These are phyloP conservation scores for Nesidiocoris tenuis DNA, from an alignment of 2,888 invertebrate genomes.

Conservation along the genomic window DNA sequence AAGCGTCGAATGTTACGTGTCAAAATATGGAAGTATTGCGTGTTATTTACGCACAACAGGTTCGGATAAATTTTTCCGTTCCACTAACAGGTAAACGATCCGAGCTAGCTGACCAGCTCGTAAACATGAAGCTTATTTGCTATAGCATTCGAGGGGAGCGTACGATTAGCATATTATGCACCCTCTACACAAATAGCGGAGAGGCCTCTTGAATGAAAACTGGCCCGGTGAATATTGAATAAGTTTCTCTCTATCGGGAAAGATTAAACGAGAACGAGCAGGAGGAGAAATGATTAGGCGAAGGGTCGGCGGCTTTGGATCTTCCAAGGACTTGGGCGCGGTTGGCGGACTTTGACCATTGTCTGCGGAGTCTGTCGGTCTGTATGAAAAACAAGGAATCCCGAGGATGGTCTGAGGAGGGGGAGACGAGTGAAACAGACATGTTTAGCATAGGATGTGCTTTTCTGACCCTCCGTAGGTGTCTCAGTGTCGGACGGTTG, in stretches of 20 bases:
- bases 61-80: too few relatives aligned
- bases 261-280: conserved; percentile 21
- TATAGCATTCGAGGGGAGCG: background rate
- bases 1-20: too few relatives aligned
- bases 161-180: background rate
- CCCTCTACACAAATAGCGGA: background rate
- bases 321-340: background rate
- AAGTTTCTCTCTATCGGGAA: conserved; percentile 4
- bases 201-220: conserved; percentile 15
- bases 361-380: background rate
- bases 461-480: conserved; percentile 10
- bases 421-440: conserved; percentile 22
- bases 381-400: conserved; percentile 7
- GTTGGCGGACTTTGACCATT: background rate
- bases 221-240: background rate
- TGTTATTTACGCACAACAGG: too few relatives aligned
- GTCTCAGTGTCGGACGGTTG: background rate
- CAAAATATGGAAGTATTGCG: too few relatives aligned
- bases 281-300: conserved; percentile 33
- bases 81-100: too few relatives aligned
- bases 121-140: background rate
- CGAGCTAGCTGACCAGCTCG: too few relatives aligned
- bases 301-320: conserved; percentile 16
- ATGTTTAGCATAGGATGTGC: conserved; percentile 35
- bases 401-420: too few relatives aligned